Evolutionary conservation across 2,113 vertebrate species (phyloP).

Genomic region (Ptyas mucosa): DNA sequence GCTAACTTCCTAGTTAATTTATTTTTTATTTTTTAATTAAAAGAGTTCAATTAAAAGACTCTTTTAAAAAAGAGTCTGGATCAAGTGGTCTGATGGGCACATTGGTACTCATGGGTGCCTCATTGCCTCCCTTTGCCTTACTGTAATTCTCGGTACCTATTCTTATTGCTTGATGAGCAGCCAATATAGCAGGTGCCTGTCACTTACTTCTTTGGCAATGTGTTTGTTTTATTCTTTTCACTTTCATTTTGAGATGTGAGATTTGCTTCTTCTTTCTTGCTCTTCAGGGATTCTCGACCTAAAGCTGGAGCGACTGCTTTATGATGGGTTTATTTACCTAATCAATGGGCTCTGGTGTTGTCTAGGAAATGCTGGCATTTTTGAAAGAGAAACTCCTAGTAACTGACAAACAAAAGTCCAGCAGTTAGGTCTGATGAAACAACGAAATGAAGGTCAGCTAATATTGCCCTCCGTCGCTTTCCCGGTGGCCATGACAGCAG

Average conservation of each 20-base stretch:
- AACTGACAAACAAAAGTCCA: conserved; percentile 83
- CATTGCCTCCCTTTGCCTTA: background rate
- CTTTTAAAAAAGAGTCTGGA: background rate
- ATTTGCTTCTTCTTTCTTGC: conserved; percentile 51
- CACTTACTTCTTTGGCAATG: conserved; percentile 49
- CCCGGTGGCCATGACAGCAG: conserved; percentile 95
- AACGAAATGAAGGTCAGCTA: conserved; percentile 93
- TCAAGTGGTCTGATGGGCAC: background rate
- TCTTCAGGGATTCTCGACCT: conserved; percentile 54
- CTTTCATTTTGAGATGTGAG: conserved; percentile 41
- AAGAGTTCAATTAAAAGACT: background rate
- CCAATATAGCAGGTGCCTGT: conserved; percentile 49
- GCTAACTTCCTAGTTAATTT: background rate
- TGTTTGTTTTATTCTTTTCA: background rate
- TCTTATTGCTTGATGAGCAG: conserved; percentile 32
- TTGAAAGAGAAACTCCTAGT: conserved; percentile 88
- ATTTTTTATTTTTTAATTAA: background rate
- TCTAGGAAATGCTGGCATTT: conserved; percentile 82
- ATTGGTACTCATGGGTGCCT: background rate
- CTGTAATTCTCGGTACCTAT: conserved; percentile 3
- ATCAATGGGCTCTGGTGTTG: conserved; percentile 80
- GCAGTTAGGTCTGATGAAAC: conserved; percentile 91
- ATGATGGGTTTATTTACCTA: conserved; percentile 82
- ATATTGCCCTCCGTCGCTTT: conserved; percentile 94
- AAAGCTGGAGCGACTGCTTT: conserved; percentile 61